Percentiles rank a stretch among this genome's conserved stretches.
Conservation (phyloP, 2,797 vertebrate species). For the Anolis apletophallus region DNA sequence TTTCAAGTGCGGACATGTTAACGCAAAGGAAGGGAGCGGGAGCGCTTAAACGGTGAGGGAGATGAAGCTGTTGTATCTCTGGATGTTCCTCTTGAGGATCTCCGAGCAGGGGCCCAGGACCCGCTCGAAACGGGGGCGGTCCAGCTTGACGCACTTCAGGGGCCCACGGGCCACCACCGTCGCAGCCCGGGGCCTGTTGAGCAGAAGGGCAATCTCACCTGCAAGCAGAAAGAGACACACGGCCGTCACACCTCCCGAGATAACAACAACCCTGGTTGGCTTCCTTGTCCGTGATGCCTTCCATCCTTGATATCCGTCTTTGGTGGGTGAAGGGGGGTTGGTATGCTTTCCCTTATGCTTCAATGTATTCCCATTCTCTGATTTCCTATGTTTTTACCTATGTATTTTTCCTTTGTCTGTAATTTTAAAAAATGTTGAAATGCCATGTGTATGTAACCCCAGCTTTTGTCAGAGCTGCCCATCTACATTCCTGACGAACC, state of each 20-base stretch:
- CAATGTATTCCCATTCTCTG: no score
- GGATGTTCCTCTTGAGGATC: conserved; percentile 97
- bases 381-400: no score
- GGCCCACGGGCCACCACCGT: conserved; percentile 94
- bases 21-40: conserved; percentile 72
- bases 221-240: neutral
- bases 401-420: no score
- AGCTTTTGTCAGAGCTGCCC: no score
- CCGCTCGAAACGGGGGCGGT: conserved; percentile 93
- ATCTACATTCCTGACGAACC: no score
- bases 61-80: conserved; percentile 99
- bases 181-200: conserved; percentile 92
- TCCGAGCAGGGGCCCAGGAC: conserved; percentile 96
- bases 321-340: no score
- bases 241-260: conserved; percentile 10
- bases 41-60: conserved; percentile 90
- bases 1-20: conserved; percentile 77
- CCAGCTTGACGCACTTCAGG: conserved; percentile 95
- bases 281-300: no score
- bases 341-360: no score
- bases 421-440: no score
- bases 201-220: conserved; percentile 93
- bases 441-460: no score
- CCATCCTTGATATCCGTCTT: no score
- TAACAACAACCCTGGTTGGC: neutral